Percentiles rank a stretch among this genome's conserved stretches.
Evolutionary conservation across 2,113 vertebrate genomes (phyloP).

Genomic region (Tamias sibiricus): DNA sequence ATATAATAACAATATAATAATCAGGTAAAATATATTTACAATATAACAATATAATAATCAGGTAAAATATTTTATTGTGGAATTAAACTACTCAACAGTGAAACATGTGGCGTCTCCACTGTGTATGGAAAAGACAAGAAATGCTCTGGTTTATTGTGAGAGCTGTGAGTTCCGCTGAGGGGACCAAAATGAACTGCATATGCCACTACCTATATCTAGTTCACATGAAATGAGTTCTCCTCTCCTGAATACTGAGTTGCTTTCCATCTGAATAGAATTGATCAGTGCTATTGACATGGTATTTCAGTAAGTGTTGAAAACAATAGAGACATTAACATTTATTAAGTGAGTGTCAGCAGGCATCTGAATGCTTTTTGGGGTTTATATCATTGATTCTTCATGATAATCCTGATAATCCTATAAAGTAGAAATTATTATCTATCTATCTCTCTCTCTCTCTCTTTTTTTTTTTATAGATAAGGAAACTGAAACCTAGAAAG

Average conservation of each 20-base stretch:
- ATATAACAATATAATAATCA: constrained; percentile 50
- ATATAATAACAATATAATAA: constrained; percentile 53
- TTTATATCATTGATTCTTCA: not conserved
- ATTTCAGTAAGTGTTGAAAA: constrained; percentile 12
- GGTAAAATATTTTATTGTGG: constrained; percentile 60
- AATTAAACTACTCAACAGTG: constrained; percentile 39
- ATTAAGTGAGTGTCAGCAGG: not conserved
- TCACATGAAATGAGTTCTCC: not conserved
- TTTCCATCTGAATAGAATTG: not conserved
- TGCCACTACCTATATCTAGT: constrained; percentile 3
- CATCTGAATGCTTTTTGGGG: not conserved
- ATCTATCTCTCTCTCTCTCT: no score
- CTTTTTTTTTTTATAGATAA: not conserved
- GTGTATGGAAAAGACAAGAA: constrained; percentile 36
- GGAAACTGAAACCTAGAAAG: not conserved
- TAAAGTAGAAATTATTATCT: not conserved
- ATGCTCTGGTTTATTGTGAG: not conserved
- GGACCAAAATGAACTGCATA: not conserved
- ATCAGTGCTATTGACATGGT: not conserved
- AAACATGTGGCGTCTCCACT: constrained; percentile 33
- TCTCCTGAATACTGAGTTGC: not conserved
- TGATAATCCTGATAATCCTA: not conserved
- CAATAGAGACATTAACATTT: not conserved
- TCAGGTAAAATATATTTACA: constrained; percentile 62
- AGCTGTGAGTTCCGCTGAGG: not conserved